These are phyloP conservation scores for Triops longicaudatus DNA, from an alignment of 1,140 invertebrate genomes.

Conservation along the genomic window DNA sequence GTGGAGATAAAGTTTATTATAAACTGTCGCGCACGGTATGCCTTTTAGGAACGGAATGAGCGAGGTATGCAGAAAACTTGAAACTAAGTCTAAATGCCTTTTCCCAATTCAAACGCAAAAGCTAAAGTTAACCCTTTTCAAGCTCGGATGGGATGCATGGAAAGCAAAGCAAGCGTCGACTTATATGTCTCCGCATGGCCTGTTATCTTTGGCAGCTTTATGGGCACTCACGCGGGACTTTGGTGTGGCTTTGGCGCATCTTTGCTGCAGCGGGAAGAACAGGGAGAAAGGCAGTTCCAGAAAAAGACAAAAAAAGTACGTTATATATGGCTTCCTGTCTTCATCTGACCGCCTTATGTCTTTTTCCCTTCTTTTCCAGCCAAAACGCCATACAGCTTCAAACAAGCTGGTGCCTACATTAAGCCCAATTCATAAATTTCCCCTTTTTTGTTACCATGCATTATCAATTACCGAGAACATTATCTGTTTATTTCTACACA, in stretches of 20 bases:
- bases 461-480: too few species aligned
- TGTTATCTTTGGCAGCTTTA: constrained; percentile 15
- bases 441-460: too few species aligned
- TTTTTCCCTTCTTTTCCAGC: not conserved
- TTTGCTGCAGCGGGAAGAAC: not conserved
- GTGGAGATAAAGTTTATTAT: constrained; percentile 7
- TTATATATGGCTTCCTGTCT: constrained; percentile 3
- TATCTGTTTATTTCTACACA: too few species aligned
- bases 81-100: constrained; percentile 7
- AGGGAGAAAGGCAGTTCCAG: not conserved
- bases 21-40: constrained; percentile 2
- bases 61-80: constrained; percentile 3
- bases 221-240: constrained; percentile 8
- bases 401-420: not conserved
- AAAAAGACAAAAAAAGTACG: constrained; percentile 5
- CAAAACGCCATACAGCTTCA: not conserved
- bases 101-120: not conserved
- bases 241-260: constrained; percentile 10
- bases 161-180: constrained; percentile 6
- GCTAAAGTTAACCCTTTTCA: constrained; percentile 11
- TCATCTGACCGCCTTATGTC: not conserved
- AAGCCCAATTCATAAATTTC: not conserved
- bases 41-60: constrained; percentile 14
- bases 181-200: constrained; percentile 14
- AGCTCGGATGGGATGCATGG: not conserved